phyloP scores from a whole-genome alignment of 2,113 vertebrate species.

The Neotragus moschatus region DNA sequence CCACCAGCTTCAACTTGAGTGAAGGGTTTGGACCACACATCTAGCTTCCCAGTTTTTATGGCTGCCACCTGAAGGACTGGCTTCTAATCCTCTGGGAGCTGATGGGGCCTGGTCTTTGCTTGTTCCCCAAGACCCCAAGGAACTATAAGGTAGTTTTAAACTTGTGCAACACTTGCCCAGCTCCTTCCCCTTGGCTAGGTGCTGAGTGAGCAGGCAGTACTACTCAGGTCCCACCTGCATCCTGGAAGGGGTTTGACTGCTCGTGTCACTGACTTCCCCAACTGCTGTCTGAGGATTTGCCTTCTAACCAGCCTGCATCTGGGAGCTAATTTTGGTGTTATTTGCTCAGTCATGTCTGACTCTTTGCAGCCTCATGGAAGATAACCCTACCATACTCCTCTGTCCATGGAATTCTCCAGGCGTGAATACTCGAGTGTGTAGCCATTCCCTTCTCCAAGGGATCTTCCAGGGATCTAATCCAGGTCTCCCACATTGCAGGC shows the following conservation, averaged over 20 bases:
- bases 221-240: neutral
- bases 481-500: neutral
- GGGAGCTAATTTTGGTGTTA: neutral
- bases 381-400: neutral
- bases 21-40: neutral
- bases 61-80: neutral
- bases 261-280: neutral
- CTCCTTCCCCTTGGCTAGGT: neutral
- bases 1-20: neutral
- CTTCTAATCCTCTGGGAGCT: neutral
- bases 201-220: neutral
- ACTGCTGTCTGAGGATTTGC: neutral
- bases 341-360: neutral
- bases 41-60: neutral
- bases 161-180: neutral
- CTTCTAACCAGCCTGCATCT: neutral
- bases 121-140: neutral
- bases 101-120: neutral
- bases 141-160: neutral
- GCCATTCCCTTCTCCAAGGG: neutral
- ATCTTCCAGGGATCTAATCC: neutral
- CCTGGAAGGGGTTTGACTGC: neutral
- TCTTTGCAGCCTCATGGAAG: neutral
- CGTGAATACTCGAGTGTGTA: neutral
- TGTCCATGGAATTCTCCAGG: neutral